A percentile compares a stretch with the other conserved stretches of the same genome.
Conservation (phyloP, 2,113 vertebrate genomes). For the Chinchilla lanigera region DNA sequence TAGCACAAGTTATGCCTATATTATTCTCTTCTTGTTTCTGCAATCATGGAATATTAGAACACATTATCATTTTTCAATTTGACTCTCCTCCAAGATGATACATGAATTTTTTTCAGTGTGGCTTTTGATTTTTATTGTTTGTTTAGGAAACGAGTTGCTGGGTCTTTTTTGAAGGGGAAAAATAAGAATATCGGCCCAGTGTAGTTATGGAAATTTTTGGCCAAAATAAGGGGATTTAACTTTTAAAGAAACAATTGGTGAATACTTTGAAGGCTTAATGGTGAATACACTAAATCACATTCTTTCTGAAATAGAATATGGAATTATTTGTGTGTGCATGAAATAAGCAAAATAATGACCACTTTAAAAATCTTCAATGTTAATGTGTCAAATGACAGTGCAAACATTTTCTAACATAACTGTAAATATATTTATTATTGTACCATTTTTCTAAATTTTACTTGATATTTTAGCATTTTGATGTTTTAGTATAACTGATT, state of each 20-base stretch:
- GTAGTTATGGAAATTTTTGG: background rate
- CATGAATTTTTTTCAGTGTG: background rate
- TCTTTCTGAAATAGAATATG: background rate
- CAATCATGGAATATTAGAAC: background rate
- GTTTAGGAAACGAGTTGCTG: background rate
- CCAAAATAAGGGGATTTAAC: background rate
- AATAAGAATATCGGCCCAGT: fast-evolving
- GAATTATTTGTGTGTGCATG: background rate
- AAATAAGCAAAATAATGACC: background rate
- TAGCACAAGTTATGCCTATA: too few species aligned
- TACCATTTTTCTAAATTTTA: too few species aligned
- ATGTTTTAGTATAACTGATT: background rate
- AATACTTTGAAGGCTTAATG: background rate
- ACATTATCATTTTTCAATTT: background rate
- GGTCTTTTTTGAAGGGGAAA: background rate
- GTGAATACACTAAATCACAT: too few species aligned
- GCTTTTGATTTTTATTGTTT: background rate
- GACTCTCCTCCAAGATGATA: background rate
- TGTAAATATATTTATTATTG: background rate
- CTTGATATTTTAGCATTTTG: background rate
- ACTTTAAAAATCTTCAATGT: background rate
- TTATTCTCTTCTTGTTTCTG: background rate
- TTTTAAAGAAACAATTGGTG: background rate
- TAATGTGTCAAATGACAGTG: background rate
- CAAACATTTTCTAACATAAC: background rate